These are phyloP conservation scores for Lypha dubia DNA, from an alignment of 2,888 invertebrate species.

Conservation along the genomic window DNA sequence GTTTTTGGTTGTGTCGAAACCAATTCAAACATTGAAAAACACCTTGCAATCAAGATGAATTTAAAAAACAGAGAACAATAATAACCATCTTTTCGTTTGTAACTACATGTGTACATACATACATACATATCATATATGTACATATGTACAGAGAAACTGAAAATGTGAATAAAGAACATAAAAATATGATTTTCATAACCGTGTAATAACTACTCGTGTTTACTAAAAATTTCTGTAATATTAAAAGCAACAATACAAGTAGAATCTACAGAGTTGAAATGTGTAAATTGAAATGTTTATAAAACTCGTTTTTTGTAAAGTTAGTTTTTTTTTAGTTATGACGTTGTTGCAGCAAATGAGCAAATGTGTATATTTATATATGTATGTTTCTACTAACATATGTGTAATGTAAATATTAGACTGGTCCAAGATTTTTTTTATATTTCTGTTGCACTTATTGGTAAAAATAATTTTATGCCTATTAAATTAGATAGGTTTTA, in stretches of 20 bases:
- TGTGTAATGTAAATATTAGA: no score
- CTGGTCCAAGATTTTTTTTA: no score
- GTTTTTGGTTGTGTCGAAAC: constrained; percentile 54
- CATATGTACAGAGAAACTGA: not conserved
- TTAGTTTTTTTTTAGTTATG: no score
- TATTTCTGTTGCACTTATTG: no score
- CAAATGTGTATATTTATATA: not conserved
- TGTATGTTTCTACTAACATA: no score
- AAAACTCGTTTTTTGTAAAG: no score
- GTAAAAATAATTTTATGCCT: no score
- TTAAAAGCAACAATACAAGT: not conserved
- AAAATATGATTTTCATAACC: constrained; percentile 54
- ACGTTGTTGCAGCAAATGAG: no score
- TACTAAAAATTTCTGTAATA: not conserved
- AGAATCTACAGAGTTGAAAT: no score
- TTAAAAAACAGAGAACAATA: constrained; percentile 28
- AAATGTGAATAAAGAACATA: not conserved
- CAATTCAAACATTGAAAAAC: constrained; percentile 67
- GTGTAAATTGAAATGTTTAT: no score
- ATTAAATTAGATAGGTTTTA: no score
- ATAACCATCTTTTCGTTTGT: constrained; percentile 4
- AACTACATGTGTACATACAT: no score
- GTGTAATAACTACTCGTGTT: not conserved
- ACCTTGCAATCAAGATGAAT: constrained; percentile 59
- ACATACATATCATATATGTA: constrained; percentile 44